Base-by-base conservation (phyloP, 2,888 invertebrate species). In the Mesorhabditis belari region DNA sequence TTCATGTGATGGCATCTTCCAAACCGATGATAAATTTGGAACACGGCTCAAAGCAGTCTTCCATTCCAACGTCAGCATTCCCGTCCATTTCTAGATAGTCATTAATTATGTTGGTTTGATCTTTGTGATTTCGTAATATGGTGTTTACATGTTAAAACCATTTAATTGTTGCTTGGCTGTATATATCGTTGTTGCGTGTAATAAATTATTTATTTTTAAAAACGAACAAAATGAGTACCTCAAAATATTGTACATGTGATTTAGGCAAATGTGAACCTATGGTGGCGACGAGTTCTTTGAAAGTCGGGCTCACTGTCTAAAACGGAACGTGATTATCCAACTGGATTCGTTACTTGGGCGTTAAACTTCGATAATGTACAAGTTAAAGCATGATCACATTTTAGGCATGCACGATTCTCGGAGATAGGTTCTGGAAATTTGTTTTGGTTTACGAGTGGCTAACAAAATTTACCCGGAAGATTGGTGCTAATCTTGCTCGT, bases 311-410 rank as follows among this genome's bases (percentile, higher is more conserved):
- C 12, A 35, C 44, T 35, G 12, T 35, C 44, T 35, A 35, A 35
- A 35, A n/a, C 44, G n/a, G n/a, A 35, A 35, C 12, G n/a, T 35
- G 44, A 17, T 35, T 9, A 35, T n/a, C 12, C 2, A 17, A 35
- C 44, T 35, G 12, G 44, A 35, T 1, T 35, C 44, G 12, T n/a
- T 9, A 9, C 44, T 9, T 35, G n/a, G 44, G 12, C 44, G n/a
- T n/a, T n/a, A 25, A 58, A 62, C 6, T n/a, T n/a, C n/a, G n/a
- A n/a, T n/a, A 68, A 59, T 2, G 70, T 54, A 27, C 74, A 76
- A 21, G 69, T 64, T 5, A 67, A 23, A 6, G 69, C 63, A 12
- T 70, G 69, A 49, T 73, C 71, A 51, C 74, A 74, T 52, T 69
- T 66, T 1, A 60, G 63, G 51, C 74, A 75, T 27, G 69, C 69